Conservation (phyloP, 2,888 invertebrate species). For the Sturmia bella region DNA sequence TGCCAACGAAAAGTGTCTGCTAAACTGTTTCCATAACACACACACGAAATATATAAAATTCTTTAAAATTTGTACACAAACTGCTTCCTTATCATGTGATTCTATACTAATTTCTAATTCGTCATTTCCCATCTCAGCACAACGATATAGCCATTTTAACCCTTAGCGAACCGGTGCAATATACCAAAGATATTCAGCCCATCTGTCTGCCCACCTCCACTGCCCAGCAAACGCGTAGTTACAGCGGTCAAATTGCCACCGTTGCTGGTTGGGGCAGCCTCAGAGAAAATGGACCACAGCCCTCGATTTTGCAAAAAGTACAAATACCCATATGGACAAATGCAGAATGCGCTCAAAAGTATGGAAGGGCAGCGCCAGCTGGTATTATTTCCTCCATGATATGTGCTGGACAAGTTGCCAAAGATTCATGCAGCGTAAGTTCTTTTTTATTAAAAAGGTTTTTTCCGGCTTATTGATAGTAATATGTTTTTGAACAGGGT, state of each 20-base stretch:
- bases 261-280: slow-evolving; percentile 90
- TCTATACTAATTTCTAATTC: not conserved
- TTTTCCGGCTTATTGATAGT: not conserved
- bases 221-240: slow-evolving; percentile 82
- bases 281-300: slow-evolving; percentile 88
- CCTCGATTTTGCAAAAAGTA: slow-evolving; percentile 90
- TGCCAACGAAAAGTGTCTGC: no score
- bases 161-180: slow-evolving; percentile 88
- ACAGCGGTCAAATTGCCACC: slow-evolving; percentile 88
- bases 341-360: slow-evolving; percentile 88
- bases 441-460: not conserved
- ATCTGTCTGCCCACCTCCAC: slow-evolving; percentile 87
- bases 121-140: slow-evolving; percentile 83
- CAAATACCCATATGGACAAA: slow-evolving; percentile 93
- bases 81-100: no score
- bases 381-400: slow-evolving; percentile 94
- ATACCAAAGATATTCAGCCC: slow-evolving; percentile 87
- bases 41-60: no score
- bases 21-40: no score
- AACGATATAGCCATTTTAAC: slow-evolving; percentile 93
- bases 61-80: no score
- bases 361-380: slow-evolving; percentile 92
- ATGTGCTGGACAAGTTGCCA: slow-evolving; percentile 91
- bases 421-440: slow-evolving; percentile 95
- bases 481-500: slow-evolving; percentile 84